Percentiles rank a stretch among this genome's conserved stretches.
Evolutionary conservation across 2,888 invertebrate species (phyloP).

Genomic region (Lymantria monacha): DNA sequence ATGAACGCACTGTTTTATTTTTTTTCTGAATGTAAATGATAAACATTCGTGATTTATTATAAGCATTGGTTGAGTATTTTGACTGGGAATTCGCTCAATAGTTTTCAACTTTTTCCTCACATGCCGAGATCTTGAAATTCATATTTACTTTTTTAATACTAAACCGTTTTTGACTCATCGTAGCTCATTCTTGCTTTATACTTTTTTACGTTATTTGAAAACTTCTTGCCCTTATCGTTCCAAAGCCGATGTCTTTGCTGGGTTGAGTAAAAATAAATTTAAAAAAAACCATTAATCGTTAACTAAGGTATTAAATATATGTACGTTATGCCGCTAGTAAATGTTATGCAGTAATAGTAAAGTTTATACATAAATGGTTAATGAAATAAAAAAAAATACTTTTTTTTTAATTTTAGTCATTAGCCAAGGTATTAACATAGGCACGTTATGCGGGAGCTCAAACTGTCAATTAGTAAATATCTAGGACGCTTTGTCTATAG

Average conservation of each 20-base stretch:
- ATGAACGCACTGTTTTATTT: constrained; percentile 27
- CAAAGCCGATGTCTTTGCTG: not conserved
- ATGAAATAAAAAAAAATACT: too few species aligned
- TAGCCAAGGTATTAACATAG: too few species aligned
- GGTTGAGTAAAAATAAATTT: too few species aligned
- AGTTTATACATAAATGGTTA: too few species aligned
- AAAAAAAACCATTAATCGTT: too few species aligned
- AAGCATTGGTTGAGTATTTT: constrained; percentile 4
- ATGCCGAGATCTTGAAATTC: not conserved
- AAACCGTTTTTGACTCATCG: not conserved
- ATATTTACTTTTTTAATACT: not conserved
- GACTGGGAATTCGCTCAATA: not conserved
- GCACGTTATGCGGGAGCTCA: not conserved
- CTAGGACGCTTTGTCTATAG: not conserved
- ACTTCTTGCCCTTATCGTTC: too few species aligned
- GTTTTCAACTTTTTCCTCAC: not conserved
- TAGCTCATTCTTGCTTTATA: not conserved
- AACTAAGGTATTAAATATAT: too few species aligned
- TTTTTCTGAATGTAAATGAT: constrained; percentile 15
- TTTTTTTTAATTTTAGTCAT: too few species aligned
- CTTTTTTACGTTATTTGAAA: not conserved
- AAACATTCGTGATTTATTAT: constrained; percentile 21
- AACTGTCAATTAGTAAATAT: constrained; percentile 1
- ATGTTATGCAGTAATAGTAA: too few species aligned
- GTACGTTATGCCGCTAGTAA: too few species aligned